Percentiles rank a stretch among this genome's conserved stretches.
Evolutionary conservation across 2,888 invertebrate species (phyloP).

Genomic region (Agonopterix subpropinquella): DNA sequence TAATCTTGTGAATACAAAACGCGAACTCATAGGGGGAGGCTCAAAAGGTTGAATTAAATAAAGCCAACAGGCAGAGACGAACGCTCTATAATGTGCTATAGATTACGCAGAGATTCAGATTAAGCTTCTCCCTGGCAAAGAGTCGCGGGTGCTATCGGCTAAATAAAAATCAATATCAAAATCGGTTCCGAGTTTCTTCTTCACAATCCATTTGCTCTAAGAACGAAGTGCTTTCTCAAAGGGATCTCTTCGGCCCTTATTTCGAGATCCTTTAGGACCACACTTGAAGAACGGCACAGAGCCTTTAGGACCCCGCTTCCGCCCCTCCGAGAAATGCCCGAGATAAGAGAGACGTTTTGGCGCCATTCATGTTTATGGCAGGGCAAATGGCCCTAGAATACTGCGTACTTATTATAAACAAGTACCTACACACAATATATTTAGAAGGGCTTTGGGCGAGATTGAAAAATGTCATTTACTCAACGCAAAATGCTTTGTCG

Average conservation of each 20-base stretch:
- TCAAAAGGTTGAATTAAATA: constrained; percentile 7
- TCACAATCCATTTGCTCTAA: constrained; percentile 71
- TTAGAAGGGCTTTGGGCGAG: constrained; percentile 28
- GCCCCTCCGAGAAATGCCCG: constrained; percentile 68
- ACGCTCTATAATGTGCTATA: constrained; percentile 20
- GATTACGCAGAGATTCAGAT: constrained; percentile 36
- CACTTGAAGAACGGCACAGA: constrained; percentile 62
- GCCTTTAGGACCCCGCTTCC: constrained; percentile 66
- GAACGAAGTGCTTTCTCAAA: constrained; percentile 65
- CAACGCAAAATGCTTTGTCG: constrained; percentile 8
- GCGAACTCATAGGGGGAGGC: constrained; percentile 3
- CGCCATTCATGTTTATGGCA: constrained; percentile 74
- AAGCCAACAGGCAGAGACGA: constrained; percentile 9
- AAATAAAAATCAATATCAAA: constrained; percentile 72
- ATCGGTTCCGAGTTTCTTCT: constrained; percentile 61
- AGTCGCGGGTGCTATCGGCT: constrained; percentile 35
- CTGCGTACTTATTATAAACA: constrained; percentile 71
- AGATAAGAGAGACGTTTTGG: constrained; percentile 76
- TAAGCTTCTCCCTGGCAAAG: constrained; percentile 24
- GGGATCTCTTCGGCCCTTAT: constrained; percentile 64
- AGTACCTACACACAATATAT: constrained; percentile 46
- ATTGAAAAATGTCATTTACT: constrained; percentile 33
- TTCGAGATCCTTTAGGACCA: constrained; percentile 69
- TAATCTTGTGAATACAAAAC: constrained; percentile 12
- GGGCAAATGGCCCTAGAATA: constrained; percentile 71